These are phyloP conservation scores for Nemoura dubitans DNA, from an alignment of 2,888 invertebrate genomes.

Conservation along the genomic window DNA sequence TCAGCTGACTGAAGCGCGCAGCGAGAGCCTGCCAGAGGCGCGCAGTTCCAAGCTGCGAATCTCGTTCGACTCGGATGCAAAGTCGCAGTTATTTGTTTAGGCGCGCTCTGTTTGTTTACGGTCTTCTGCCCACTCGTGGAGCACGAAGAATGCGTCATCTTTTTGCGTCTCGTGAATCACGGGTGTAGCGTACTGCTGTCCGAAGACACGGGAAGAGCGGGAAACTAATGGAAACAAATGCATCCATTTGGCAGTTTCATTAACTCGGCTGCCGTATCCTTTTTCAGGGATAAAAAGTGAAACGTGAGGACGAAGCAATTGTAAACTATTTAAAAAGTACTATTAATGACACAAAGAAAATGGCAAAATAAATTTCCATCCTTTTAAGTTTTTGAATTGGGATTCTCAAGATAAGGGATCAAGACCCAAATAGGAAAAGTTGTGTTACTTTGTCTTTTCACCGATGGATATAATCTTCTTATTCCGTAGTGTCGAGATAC, in stretches of 20 bases:
- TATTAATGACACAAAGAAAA: conserved; percentile 12
- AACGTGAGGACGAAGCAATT: not conserved
- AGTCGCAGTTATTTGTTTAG: not conserved
- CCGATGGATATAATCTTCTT: too few species aligned
- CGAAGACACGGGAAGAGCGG: not conserved
- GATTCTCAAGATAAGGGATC: not conserved
- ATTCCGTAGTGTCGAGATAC: too few species aligned
- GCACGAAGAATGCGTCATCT: not conserved
- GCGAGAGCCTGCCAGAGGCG: not conserved
- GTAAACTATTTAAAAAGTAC: not conserved
- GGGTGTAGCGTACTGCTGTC: not conserved
- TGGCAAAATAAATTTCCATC: not conserved
- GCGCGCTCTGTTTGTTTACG: not conserved
- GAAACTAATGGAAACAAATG: not conserved
- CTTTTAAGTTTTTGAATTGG: not conserved
- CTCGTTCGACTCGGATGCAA: not conserved
- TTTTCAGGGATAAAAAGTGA: not conserved
- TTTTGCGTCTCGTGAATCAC: not conserved
- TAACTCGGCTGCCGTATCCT: not conserved
- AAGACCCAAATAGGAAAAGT: not conserved
- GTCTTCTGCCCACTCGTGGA: not conserved
- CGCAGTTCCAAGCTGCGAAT: not conserved
- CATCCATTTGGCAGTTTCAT: conserved; percentile 12
- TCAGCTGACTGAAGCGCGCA: too few species aligned
- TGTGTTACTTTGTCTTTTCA: too few species aligned